A percentile compares a stretch with the other conserved stretches of the same genome.
Evolutionary conservation across 2,113 vertebrate genomes (phyloP).

Genomic region (Albula goreensis): DNA sequence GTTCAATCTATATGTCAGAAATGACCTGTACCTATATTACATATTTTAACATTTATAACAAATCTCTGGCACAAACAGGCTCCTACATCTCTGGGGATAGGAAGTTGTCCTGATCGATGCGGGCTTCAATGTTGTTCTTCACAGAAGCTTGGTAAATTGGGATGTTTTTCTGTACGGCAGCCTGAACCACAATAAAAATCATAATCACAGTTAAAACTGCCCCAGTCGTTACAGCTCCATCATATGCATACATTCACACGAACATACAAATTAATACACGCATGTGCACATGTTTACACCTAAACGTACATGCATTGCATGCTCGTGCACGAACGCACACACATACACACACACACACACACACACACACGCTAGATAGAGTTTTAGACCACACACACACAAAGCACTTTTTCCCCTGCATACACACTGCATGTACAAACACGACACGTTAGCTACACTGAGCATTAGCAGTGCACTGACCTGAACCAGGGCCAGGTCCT

Average conservation of each 20-base stretch:
- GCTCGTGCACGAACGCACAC: too few species aligned
- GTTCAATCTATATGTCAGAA: background rate
- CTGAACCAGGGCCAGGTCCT: constrained; percentile 85
- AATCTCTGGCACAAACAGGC: background rate
- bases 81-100: constrained; percentile 86
- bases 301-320: too few species aligned
- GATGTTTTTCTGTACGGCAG: constrained; percentile 86
- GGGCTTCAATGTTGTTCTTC: constrained; percentile 84
- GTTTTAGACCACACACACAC: background rate
- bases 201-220: background rate
- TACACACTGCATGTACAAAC: background rate
- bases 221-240: background rate
- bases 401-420: background rate
- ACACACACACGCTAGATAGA: background rate
- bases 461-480: constrained; percentile 57
- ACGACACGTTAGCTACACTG: too few species aligned
- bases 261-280: background rate
- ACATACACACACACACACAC: background rate
- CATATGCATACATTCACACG: background rate
- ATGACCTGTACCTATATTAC: background rate
- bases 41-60: background rate
- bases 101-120: constrained; percentile 87
- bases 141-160: constrained; percentile 85
- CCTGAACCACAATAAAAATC: constrained; percentile 56
- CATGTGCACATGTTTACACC: too few species aligned